Evolutionary conservation across 2,888 invertebrate genomes (phyloP), one percentile per base, ranked within the genome.

Genomic region (Stegana nigrithorax): DNA sequence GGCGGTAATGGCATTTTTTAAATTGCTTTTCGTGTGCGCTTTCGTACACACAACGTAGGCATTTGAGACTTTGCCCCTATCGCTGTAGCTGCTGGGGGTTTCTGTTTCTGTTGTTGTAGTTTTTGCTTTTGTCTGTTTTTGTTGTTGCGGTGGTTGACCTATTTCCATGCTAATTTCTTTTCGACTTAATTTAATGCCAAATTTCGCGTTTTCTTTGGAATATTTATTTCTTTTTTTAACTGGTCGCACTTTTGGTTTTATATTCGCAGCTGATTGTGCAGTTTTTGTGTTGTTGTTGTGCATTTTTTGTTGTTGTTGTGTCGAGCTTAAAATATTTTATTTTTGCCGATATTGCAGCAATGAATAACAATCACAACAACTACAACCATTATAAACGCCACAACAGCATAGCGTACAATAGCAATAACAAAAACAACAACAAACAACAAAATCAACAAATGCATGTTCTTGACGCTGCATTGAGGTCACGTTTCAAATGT

Each of bases 401-500:
- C 2, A 47, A 12, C 12, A 42, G 17, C 42, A 45, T 19, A 17
- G 14, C 44, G 44, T 44, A 12, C 10, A 42, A 42, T 17, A 42
- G 17, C 17, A 45, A 29, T 12, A 53, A 17, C 27, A 29, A 53
- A 10, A 29, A 14, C 2, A 39, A 39, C 14, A 4, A 39, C 39
- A 39, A 39, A 39, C 14, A 17, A n/a, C 39, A 39, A 39, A n/a
- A 17, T 39, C 14, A 17, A 39, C 39, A 14, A 36, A 36, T 36
- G n/a, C 19, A 55, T 36, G 53, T 55, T 55, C 53, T 55, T 55
- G 53, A 55, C 19, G 53, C 26, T 55, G 53, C 53, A 55, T 55
- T 55, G 53, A 55, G 53, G 53, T 55, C 53, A 55, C 53, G 53
- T 55, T 55, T 55, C 53, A 55, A 55, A 55, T 55, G 53, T 55